A percentile compares a stretch with the other conserved stretches of the same genome.
These are phyloP conservation scores for Oncopeltus fasciatus DNA, from an alignment of 1,140 invertebrate genomes.

Conservation along the genomic window DNA sequence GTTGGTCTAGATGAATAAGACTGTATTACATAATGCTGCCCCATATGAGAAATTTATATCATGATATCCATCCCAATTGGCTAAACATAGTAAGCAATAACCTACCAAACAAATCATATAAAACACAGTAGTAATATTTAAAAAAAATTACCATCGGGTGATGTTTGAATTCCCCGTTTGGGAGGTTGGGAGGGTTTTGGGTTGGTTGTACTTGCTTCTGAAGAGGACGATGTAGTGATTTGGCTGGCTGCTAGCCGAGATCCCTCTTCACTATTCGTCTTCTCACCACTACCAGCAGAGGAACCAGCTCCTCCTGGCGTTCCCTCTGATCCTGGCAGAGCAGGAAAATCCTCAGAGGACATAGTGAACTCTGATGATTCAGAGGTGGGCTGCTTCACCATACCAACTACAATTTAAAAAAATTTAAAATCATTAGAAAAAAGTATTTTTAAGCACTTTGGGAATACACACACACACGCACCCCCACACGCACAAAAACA, in stretches of 20 bases:
- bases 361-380: slow-evolving; percentile 49
- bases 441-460: too few relatives aligned
- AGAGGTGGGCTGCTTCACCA: slow-evolving; percentile 86
- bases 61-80: not conserved
- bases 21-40: too few relatives aligned
- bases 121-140: not conserved
- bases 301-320: slow-evolving; percentile 35
- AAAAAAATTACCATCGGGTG: slow-evolving; percentile 61
- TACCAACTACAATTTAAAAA: too few relatives aligned
- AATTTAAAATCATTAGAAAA: too few relatives aligned
- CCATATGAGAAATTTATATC: too few relatives aligned
- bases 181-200: slow-evolving; percentile 29
- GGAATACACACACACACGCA: too few relatives aligned
- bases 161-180: slow-evolving; percentile 83
- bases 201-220: slow-evolving; percentile 6
- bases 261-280: slow-evolving; percentile 19
- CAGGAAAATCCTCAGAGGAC: slow-evolving; percentile 83
- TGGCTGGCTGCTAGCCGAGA: slow-evolving; percentile 31
- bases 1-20: too few relatives aligned
- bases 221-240: slow-evolving; percentile 14
- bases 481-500: too few relatives aligned
- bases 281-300: slow-evolving; percentile 33
- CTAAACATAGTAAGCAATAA: not conserved
- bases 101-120: not conserved
- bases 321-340: slow-evolving; percentile 48